Evolutionary conservation across 2,113 vertebrate species (phyloP).

Genomic region (Donacobius atricapilla): DNA sequence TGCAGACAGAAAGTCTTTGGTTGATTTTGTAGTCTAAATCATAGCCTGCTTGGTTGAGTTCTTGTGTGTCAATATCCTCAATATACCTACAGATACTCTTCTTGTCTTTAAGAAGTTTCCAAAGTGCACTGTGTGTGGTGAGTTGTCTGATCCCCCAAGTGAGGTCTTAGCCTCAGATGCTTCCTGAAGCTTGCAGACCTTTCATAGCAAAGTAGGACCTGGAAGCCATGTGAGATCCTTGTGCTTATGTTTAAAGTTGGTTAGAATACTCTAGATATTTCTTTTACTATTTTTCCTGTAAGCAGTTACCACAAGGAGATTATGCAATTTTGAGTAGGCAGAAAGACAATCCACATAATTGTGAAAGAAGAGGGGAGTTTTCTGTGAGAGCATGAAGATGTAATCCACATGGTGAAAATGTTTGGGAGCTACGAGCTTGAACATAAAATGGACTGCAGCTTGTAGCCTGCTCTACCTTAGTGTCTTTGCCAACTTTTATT

Average conservation of each 20-base stretch:
- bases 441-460: not conserved
- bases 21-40: not conserved
- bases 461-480: not conserved
- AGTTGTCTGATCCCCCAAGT: not conserved
- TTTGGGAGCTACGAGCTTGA: not conserved
- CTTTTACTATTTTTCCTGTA: constrained; percentile 19
- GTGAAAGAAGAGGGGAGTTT: not conserved
- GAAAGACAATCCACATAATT: not conserved
- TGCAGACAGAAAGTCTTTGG: not conserved
- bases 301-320: constrained; percentile 19
- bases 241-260: not conserved
- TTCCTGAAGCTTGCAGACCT: constrained; percentile 8
- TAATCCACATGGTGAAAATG: not conserved
- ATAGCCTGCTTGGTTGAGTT: not conserved
- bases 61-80: not conserved
- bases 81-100: not conserved
- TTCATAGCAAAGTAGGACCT: not conserved
- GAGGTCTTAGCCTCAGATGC: not conserved
- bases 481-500: not conserved
- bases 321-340: constrained; percentile 16
- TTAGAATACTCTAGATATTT: not conserved
- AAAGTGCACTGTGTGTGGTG: not conserved
- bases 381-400: not conserved
- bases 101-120: not conserved
- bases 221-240: not conserved